Percentiles rank a stretch among this genome's conserved stretches.
phyloP scores from a whole-genome alignment of 2,113 vertebrate genomes.

The Sylvia atricapilla region DNA sequence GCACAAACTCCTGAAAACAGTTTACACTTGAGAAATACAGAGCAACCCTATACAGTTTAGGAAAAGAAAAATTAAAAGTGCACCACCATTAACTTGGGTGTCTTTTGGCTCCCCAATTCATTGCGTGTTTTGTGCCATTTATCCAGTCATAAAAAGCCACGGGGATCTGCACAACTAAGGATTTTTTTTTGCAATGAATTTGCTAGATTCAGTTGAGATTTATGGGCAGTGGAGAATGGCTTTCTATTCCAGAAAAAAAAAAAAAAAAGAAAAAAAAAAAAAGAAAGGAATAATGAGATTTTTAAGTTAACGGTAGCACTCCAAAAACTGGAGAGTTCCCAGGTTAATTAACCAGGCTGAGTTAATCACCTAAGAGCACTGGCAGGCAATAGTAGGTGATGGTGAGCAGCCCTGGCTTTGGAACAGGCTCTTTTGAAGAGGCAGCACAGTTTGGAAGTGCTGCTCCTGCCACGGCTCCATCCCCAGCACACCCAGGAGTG shows the following conservation, averaged over 20 bases:
- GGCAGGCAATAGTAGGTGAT: background rate
- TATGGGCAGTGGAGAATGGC: background rate
- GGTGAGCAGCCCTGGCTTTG: background rate
- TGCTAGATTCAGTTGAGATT: background rate
- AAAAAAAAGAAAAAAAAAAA: background rate
- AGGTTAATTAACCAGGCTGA: constrained; percentile 23
- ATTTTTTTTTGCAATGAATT: background rate
- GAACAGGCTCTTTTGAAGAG: background rate
- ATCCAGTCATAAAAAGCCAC: background rate
- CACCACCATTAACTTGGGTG: background rate
- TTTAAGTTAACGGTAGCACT: background rate
- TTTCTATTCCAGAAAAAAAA: background rate
- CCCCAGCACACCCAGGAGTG: constrained; percentile 27
- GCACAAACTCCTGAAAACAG: background rate
- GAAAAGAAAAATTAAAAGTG: background rate
- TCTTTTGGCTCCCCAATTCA: background rate
- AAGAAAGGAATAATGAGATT: background rate
- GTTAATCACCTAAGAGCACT: constrained; percentile 34
- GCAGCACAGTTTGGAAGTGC: background rate
- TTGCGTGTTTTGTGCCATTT: background rate
- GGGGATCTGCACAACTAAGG: background rate
- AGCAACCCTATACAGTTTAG: background rate
- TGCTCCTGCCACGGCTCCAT: constrained; percentile 20
- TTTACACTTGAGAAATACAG: background rate
- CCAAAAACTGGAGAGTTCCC: background rate